Percentiles rank a stretch among this genome's conserved stretches.
phyloP scores from a whole-genome alignment of 2,113 vertebrate species.

The Anarrhichthys ocellatus region DNA sequence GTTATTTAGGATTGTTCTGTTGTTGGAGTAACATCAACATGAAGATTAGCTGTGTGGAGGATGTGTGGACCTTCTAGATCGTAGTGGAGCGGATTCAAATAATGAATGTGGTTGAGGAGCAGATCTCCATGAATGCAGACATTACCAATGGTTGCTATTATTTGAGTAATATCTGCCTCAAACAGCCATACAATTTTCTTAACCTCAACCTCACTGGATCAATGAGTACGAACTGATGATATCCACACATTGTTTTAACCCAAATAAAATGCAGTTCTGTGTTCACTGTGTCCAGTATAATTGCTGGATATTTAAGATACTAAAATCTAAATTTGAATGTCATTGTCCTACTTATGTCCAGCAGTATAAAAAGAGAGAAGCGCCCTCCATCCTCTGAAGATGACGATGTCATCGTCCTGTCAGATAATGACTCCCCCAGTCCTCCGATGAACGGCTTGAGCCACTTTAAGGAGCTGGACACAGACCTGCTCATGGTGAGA shows the following conservation, averaged over 20 bases:
- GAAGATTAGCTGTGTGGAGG: conserved; percentile 7
- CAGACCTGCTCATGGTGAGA: conserved; percentile 91
- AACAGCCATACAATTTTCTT: background rate
- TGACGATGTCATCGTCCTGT: conserved; percentile 92
- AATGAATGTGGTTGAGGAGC: conserved; percentile 10
- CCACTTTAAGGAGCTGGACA: conserved; percentile 87
- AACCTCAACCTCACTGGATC: background rate
- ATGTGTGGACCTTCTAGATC: conserved; percentile 53
- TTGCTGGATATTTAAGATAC: background rate
- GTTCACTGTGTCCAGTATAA: background rate
- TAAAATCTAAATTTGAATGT: background rate
- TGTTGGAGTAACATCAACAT: conserved; percentile 12
- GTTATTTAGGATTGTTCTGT: conserved; percentile 17
- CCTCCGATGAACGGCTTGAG: conserved; percentile 90
- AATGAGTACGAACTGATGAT: background rate
- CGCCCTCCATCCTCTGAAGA: conserved; percentile 86
- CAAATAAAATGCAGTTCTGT: background rate
- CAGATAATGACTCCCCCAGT: conserved; percentile 91
- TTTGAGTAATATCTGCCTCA: conserved; percentile 7
- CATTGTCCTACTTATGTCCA: conserved; percentile 45
- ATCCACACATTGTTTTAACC: background rate
- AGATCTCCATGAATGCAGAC: conserved; percentile 18
- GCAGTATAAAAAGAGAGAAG: conserved; percentile 87
- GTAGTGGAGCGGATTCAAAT: conserved; percentile 38
- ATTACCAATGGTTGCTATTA: background rate